A percentile compares a stretch with the other conserved stretches of the same genome.
Evolutionary conservation across 2,113 vertebrate species (phyloP).

Genomic region (Cottus gobio): DNA sequence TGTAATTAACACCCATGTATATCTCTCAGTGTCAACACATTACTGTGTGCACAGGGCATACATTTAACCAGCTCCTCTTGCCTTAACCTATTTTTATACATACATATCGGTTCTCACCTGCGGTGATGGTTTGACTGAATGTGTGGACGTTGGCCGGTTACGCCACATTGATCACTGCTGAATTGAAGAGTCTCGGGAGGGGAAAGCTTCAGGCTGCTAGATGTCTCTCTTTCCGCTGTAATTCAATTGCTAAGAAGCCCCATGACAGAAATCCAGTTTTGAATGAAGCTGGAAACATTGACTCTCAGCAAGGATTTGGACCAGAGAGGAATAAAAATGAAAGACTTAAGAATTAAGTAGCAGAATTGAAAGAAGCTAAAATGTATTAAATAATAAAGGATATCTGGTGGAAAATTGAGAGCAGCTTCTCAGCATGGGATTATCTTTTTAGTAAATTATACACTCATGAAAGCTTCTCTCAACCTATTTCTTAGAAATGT

Average conservation of each 20-base stretch:
- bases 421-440: neutral
- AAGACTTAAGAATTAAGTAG: neutral
- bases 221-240: slow-evolving; percentile 42
- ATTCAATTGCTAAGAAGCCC: slow-evolving; percentile 32
- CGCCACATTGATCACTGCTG: slow-evolving; percentile 41
- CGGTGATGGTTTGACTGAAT: slow-evolving; percentile 27
- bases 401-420: neutral
- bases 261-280: slow-evolving; percentile 24
- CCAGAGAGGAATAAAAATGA: slow-evolving; percentile 2
- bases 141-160: slow-evolving; percentile 23
- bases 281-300: neutral
- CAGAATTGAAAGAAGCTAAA: neutral
- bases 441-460: neutral
- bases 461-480: too few species aligned
- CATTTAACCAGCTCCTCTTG: neutral
- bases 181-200: slow-evolving; percentile 38
- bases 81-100: neutral
- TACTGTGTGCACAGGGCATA: neutral
- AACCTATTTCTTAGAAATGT: neutral
- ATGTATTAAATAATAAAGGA: neutral
- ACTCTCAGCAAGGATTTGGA: neutral
- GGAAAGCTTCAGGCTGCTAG: neutral
- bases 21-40: slow-evolving; percentile 18
- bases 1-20: neutral
- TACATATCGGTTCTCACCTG: slow-evolving; percentile 11